Percentiles rank a stretch among this genome's conserved stretches.
phyloP scores from a whole-genome alignment of 2,888 invertebrate genomes.

The Agriotes lineatus region DNA sequence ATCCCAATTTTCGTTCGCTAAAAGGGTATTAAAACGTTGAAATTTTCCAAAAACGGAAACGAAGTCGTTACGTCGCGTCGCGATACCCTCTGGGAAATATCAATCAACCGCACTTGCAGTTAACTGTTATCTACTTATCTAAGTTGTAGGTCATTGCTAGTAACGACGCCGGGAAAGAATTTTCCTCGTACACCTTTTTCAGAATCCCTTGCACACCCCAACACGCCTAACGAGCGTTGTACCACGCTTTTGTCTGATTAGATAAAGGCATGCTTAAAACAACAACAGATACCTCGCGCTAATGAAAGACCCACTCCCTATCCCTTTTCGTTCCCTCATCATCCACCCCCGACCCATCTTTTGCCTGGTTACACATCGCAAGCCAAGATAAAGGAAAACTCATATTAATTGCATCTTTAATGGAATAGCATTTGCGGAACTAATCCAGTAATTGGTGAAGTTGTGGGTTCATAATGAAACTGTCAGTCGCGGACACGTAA shows the following conservation, averaged over 20 bases:
- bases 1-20: too few relatives aligned
- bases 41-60: too few relatives aligned
- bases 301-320: slow-evolving; percentile 63
- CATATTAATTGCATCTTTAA: slow-evolving; percentile 62
- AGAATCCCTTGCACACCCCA: slow-evolving; percentile 47
- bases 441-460: slow-evolving; percentile 60
- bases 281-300: slow-evolving; percentile 67
- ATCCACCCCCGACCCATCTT: slow-evolving; percentile 55
- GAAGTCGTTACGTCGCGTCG: too few relatives aligned
- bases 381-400: slow-evolving; percentile 59
- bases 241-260: slow-evolving; percentile 66
- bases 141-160: slow-evolving; percentile 1
- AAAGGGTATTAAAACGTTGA: too few relatives aligned
- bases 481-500: slow-evolving; percentile 51
- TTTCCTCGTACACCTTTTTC: slow-evolving; percentile 41
- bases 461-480: slow-evolving; percentile 55
- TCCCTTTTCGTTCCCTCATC: slow-evolving; percentile 48
- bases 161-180: slow-evolving; percentile 13
- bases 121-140: neutral
- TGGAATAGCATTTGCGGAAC: slow-evolving; percentile 58
- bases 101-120: neutral
- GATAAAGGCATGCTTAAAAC: slow-evolving; percentile 68
- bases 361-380: slow-evolving; percentile 60
- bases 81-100: neutral
- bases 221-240: slow-evolving; percentile 60